Evolutionary conservation across 2,113 vertebrate genomes (phyloP), one percentile per base, ranked within the genome.

Genomic region (Hoplias malabaricus): DNA sequence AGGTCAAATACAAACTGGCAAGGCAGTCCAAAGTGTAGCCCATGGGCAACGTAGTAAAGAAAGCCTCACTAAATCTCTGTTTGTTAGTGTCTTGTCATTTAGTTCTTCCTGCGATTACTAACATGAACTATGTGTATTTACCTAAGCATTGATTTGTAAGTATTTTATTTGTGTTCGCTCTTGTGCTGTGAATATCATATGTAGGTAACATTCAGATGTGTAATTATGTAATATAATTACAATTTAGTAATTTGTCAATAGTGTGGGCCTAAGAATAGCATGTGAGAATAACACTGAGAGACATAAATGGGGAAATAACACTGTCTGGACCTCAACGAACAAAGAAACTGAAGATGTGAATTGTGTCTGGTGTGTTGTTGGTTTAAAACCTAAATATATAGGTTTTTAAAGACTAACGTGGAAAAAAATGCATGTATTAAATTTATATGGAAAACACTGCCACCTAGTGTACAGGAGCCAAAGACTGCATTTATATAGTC

Each of bases 401-500:
- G 57, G 14, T 61, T 33, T 16, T 33, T 2, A 34, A 23, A 23
- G 33, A 19, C 27, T 13, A 36, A 16, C 19, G 2, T 38, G 48
- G 33, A 25, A 2, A 54, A 54, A 13, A 21, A 23, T 34, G 48
- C 10, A 40, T 29, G 6, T 46, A 13, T 14, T 56, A 54, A 56
- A 48, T 19, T 48, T 11, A 34, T 57, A 23, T 43, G 25, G n/a
- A 46, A 29, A 23, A 62, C 46, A 62, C 66, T 59, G 62, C 79
- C 79, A 56, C 73, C 79, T 80, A 63, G 79, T 70, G 79, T 67
- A 46, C 46, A 59, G n/a, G 42, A 59, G 43, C 40, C 68, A n/a
- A 46, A 33, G 25, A 31, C 19, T 48, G n/a, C n/a, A n/a, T n/a
- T n/a, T n/a, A n/a, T n/a, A n/a, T n/a, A n/a, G n/a, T n/a, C n/a